Evolutionary conservation across 1,140 invertebrate genomes (phyloP), one percentile per base, ranked within the genome.

Genomic region (Pseudobourletiella spinata): DNA sequence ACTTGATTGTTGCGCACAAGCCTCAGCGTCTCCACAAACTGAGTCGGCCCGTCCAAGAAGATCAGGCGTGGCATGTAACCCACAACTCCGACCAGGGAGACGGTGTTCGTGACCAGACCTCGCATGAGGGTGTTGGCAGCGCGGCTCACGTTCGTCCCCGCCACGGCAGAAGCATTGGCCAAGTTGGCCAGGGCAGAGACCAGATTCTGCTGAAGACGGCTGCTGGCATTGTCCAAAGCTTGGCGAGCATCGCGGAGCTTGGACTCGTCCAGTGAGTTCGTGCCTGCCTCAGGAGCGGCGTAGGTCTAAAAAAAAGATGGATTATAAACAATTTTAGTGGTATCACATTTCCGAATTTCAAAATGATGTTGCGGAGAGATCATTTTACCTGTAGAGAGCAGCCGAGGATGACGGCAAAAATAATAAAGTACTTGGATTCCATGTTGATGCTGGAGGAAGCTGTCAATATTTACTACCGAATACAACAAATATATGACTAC

Each of bases 31-130:
- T 70, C 68, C 43, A 70, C 54, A 48, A 70, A 67, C 43, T 70
- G 68, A 15, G 65, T 65, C 25, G 68, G 68, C 42, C 68, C 68
- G 42, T 70, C 68, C 42, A 70, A 57, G 65, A 70, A 67, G 44
- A 70, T 65, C 15, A 70, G 54, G 3, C 65, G 52, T 18, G 68
- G 68, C 39, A 70, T 66, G 63, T 70, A 66, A 8, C 62, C 65
- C 3, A 69, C 65, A 26, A 67, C 52, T 4, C 54, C 58, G 8
- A 15, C 57, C 8, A 67, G 39, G 29, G 44, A 50, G 60, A 70
- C 66, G 11, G 64, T 63, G 59, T 70, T 64, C 2, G 64, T 66
- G n/a, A 70, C 59, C 4, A 70, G 56, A 28, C 68, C 65, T 14
- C 68, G 64, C 48, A 70, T 63, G 59, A 70, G 57, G 32, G 52